phyloP scores from a whole-genome alignment of 2,113 vertebrate species.

The Cranoglanis bouderius region DNA sequence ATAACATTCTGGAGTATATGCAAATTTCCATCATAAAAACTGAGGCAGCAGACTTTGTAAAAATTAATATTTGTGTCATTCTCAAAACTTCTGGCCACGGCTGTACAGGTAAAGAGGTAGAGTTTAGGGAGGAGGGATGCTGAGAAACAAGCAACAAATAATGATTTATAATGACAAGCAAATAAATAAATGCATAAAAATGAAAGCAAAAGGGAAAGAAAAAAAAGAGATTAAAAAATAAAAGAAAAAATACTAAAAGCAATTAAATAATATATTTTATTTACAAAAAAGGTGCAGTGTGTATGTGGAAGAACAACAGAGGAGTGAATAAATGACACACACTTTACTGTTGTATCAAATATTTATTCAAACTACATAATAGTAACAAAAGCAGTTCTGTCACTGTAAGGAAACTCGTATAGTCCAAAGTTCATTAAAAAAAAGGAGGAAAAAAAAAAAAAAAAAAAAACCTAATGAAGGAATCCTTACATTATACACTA shows the following conservation, averaged over 20 bases:
- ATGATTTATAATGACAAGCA: neutral
- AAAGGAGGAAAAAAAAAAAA: neutral
- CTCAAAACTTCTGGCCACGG: too few relatives aligned
- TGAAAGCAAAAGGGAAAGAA: neutral
- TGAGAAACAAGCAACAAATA: neutral
- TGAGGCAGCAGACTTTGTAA: too few relatives aligned
- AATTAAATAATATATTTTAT: neutral
- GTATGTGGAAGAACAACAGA: neutral
- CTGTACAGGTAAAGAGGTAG: neutral
- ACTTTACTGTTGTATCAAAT: neutral
- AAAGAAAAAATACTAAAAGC: neutral
- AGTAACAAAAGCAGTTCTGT: neutral
- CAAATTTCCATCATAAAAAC: too few relatives aligned
- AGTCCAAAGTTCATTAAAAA: neutral
- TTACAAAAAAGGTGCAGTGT: neutral
- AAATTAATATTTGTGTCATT: too few relatives aligned
- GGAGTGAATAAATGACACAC: neutral
- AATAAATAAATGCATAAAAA: neutral
- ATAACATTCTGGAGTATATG: too few relatives aligned
- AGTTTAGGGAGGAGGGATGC: neutral
- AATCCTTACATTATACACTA: neutral
- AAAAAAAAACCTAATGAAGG: neutral
- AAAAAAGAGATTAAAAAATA: neutral
- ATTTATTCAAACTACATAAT: constrained; percentile 9
- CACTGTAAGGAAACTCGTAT: neutral